Evolutionary conservation across 2,888 invertebrate species (phyloP).

Genomic region (Dryococelus australis): DNA sequence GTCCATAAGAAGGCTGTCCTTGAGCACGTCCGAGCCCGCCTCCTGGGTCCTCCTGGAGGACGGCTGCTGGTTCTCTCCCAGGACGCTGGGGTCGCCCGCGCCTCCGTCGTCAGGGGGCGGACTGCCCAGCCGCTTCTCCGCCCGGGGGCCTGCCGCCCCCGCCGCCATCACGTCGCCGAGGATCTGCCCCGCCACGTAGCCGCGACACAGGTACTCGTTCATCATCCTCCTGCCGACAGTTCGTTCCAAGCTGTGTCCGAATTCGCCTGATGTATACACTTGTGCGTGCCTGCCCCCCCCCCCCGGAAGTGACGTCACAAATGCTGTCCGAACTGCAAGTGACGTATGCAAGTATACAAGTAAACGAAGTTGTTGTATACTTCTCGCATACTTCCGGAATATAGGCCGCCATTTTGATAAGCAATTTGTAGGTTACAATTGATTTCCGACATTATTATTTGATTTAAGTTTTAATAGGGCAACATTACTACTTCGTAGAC

Average conservation of each 20-base stretch:
- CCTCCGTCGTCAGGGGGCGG: background rate
- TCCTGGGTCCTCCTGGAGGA: constrained; percentile 46
- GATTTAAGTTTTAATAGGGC: too few species aligned
- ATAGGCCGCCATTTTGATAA: too few species aligned
- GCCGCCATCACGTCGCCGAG: constrained; percentile 65
- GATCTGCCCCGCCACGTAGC: constrained; percentile 77
- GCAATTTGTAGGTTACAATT: too few species aligned
- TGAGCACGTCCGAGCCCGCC: constrained; percentile 55
- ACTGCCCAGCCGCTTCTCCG: background rate
- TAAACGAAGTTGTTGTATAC: too few species aligned
- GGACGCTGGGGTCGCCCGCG: background rate
- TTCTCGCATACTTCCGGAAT: too few species aligned
- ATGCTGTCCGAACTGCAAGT: too few species aligned
- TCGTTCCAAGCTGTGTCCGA: background rate
- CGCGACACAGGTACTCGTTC: constrained; percentile 80
- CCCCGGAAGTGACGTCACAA: too few species aligned
- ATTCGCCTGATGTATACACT: too few species aligned
- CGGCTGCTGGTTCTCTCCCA: background rate
- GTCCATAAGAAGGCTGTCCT: constrained; percentile 67
- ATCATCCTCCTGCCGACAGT: constrained; percentile 68
- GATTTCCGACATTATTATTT: too few species aligned
- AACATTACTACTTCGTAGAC: too few species aligned
- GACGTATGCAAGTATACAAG: too few species aligned
- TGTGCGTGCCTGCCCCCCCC: too few species aligned
- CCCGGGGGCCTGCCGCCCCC: constrained; percentile 28